Percentiles rank a stretch among this genome's conserved stretches.
Conservation (phyloP, 2,888 invertebrate species). For the Troglohyphantes excavatus region DNA sequence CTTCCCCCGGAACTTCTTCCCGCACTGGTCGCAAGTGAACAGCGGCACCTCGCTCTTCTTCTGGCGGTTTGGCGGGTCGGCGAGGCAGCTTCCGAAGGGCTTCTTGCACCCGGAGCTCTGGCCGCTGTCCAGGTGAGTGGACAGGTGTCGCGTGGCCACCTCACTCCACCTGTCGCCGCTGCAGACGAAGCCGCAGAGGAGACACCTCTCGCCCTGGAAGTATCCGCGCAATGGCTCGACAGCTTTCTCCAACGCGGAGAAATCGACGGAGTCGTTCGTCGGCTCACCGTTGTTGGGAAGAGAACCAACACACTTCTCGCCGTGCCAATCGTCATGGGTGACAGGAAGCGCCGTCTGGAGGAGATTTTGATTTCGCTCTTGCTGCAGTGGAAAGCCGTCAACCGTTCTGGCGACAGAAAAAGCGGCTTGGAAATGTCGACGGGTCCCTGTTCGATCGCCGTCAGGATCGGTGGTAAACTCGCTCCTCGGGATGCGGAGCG, state of each 20-base stretch:
- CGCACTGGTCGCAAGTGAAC: conserved; percentile 18
- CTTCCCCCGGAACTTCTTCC: conserved; percentile 6
- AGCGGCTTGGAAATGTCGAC: background rate
- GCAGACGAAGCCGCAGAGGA: conserved; percentile 6
- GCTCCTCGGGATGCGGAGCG: background rate
- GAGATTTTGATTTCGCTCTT: background rate
- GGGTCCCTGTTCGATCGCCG: background rate
- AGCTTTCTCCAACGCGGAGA: no score
- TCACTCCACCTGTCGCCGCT: no score
- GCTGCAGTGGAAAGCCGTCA: background rate
- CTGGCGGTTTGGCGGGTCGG: background rate
- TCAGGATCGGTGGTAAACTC: background rate
- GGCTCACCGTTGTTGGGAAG: no score
- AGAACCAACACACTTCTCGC: no score
- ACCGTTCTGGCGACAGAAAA: no score
- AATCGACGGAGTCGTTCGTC: no score
- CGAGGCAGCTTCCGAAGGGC: background rate
- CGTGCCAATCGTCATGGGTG: background rate
- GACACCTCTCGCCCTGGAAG: background rate
- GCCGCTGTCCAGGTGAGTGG: background rate
- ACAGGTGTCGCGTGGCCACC: background rate
- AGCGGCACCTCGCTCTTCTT: no score
- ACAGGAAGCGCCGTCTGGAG: background rate
- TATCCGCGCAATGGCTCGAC: no score
- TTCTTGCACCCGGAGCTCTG: background rate